These are phyloP conservation scores for Monodelphis domestica DNA, from an alignment of 2,797 vertebrate genomes.

Conservation along the genomic window DNA sequence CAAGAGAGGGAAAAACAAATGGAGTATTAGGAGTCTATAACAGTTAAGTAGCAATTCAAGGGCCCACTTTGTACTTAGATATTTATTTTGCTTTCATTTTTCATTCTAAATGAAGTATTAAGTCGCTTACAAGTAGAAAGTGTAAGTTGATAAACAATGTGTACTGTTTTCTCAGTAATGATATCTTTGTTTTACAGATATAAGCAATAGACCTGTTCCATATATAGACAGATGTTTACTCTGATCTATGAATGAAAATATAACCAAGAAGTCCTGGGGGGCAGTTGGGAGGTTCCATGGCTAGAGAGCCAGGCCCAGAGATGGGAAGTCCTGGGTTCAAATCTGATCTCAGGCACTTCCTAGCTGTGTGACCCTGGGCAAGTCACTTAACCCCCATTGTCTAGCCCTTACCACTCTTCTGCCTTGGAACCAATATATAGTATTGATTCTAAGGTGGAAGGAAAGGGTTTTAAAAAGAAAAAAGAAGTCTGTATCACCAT, in stretches of 20 bases:
- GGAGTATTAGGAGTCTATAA: not conserved
- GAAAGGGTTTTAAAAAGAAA: too few species aligned
- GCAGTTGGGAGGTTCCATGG: too few species aligned
- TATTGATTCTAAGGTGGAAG: too few species aligned
- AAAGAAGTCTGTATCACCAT: not conserved
- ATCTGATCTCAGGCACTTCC: too few species aligned
- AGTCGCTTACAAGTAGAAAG: not conserved
- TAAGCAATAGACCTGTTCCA: not conserved
- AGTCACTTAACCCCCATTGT: too few species aligned
- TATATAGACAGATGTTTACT: not conserved
- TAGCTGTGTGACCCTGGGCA: too few species aligned
- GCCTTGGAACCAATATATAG: too few species aligned
- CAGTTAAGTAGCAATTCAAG: not conserved
- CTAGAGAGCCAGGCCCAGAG: too few species aligned
- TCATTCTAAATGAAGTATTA: not conserved
- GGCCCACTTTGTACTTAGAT: accelerated
- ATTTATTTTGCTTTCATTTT: not conserved
- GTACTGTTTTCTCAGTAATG: not conserved
- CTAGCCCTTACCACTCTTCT: too few species aligned
- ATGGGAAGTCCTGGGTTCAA: too few species aligned
- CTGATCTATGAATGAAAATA: not conserved
- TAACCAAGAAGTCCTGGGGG: not conserved
- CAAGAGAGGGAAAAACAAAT: not conserved
- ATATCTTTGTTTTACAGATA: not conserved
- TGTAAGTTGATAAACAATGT: not conserved